A percentile compares a stretch with the other conserved stretches of the same genome.
These are phyloP conservation scores for Arenicola marina DNA, from an alignment of 2,888 invertebrate genomes.

Conservation along the genomic window DNA sequence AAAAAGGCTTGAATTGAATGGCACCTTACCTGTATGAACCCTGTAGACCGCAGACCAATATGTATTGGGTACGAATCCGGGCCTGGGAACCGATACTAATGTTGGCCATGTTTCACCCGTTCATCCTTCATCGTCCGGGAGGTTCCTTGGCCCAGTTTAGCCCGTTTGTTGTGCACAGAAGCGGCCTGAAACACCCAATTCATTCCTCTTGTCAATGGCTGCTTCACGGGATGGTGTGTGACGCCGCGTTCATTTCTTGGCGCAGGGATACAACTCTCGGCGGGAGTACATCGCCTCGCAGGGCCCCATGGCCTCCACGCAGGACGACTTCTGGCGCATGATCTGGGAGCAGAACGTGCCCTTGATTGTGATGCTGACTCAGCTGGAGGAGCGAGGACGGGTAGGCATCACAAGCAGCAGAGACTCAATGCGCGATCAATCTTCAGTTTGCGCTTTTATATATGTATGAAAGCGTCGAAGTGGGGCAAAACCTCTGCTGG, in stretches of 20 bases:
- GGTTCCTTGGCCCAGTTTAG: neutral
- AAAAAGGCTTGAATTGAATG: too few relatives aligned
- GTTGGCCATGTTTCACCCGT: neutral
- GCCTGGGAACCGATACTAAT: neutral
- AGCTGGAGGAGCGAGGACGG: constrained; percentile 71
- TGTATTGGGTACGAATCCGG: too few relatives aligned
- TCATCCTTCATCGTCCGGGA: too few relatives aligned
- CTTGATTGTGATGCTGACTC: constrained; percentile 75
- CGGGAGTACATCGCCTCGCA: constrained; percentile 98
- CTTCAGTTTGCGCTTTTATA: too few relatives aligned
- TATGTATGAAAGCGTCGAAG: too few relatives aligned
- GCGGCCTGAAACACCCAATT: too few relatives aligned
- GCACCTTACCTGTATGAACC: too few relatives aligned
- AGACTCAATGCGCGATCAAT: neutral
- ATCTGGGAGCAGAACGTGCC: constrained; percentile 72
- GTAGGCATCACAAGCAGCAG: constrained; percentile 57
- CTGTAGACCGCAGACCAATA: too few relatives aligned
- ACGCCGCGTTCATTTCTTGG: neutral
- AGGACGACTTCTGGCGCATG: constrained; percentile 99
- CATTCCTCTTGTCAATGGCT: too few relatives aligned
- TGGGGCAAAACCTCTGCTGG: too few relatives aligned
- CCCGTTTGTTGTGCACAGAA: neutral
- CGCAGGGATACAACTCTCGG: constrained; percentile 87
- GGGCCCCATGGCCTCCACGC: constrained; percentile 93
- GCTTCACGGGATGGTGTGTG: too few relatives aligned